Base-by-base conservation (phyloP, 2,888 invertebrate species). In the Drosophila pullipes region DNA sequence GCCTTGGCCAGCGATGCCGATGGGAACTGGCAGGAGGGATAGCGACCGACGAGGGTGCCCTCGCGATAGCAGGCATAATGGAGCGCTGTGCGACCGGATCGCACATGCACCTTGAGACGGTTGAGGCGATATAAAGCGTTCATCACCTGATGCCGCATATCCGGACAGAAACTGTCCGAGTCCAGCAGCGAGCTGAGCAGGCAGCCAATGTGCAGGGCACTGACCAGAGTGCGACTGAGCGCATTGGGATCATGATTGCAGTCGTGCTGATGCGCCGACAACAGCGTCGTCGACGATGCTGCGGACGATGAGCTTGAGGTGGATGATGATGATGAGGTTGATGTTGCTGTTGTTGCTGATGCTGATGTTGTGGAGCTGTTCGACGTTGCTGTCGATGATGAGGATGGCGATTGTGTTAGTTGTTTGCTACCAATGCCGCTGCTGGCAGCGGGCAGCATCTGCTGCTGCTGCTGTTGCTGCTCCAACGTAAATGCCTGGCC, bases 51-150 rank as follows among this genome's bases (percentile, higher is more conserved):
- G 47, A 96, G 94, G 28, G 96, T 95, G 33, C 96, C 96, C 82
- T 97, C 97, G 71, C 96, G 95, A 86, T 96, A 96, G 93, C 97
- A 97, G 69, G 97, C 97, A 91, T 98, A 95, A 94, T 98, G 98
- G 81, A 97, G 93, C 52, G 96, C 95, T 5, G 96, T 95, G 53
- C 96, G 94, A 0, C 96, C 96, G 66, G 95, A 94, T 4, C 95
- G 95, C 5, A 96, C 91, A 18, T 91, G 84, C 44, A 95, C 96
- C 94, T 95, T 96, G 91, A 94, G 96, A 93, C 96, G 96, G 83
- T 98, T 96, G 62, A 98, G 95, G 72, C 95, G 94, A 92, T 97
- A 97, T 54, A 97, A 95, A 28, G 96, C 95, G 92, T 95, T 95
- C 91, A 97, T 96, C 72, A 98, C 96, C 78, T 94, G 93, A 55